Percentiles rank a stretch among this genome's conserved stretches.
Conservation (phyloP, 2,113 vertebrate species). For the Ophthalmolycus amberensis region DNA sequence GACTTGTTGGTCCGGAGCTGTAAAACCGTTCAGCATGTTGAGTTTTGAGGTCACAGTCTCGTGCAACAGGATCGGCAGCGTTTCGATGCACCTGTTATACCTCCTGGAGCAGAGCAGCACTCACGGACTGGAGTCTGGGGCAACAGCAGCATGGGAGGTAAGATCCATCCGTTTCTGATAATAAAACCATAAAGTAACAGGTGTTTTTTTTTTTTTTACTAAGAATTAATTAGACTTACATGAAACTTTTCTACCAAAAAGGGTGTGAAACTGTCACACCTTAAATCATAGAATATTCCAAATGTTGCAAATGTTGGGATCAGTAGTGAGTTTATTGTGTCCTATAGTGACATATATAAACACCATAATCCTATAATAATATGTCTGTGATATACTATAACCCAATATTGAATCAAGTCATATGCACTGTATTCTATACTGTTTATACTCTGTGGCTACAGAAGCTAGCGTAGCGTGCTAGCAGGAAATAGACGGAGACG, state of each 20-base stretch:
- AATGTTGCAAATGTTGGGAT: background rate
- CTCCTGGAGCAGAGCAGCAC: slow-evolving; percentile 48
- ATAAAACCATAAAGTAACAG: background rate
- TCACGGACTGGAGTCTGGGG: slow-evolving; percentile 1
- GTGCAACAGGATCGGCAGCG: slow-evolving; percentile 61
- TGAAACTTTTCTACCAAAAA: background rate
- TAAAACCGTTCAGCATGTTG: background rate
- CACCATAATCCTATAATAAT: background rate
- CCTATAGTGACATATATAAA: background rate
- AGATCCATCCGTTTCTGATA: background rate
- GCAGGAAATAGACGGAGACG: too few relatives aligned
- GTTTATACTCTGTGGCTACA: too few relatives aligned
- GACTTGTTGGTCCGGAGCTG: background rate
- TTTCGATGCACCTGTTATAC: slow-evolving; percentile 60
- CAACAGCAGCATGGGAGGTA: slow-evolving; percentile 71
- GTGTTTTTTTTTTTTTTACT: background rate
- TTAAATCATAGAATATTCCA: background rate
- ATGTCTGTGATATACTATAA: background rate
- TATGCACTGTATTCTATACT: background rate
- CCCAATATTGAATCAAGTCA: background rate
- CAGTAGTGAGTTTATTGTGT: background rate
- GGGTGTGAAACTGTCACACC: background rate
- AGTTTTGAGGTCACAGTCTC: slow-evolving; percentile 52
- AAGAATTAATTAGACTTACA: too few relatives aligned
- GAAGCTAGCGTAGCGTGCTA: too few relatives aligned